phyloP scores from a whole-genome alignment of 2,888 invertebrate species.

The Meliscaeva auricollis region DNA sequence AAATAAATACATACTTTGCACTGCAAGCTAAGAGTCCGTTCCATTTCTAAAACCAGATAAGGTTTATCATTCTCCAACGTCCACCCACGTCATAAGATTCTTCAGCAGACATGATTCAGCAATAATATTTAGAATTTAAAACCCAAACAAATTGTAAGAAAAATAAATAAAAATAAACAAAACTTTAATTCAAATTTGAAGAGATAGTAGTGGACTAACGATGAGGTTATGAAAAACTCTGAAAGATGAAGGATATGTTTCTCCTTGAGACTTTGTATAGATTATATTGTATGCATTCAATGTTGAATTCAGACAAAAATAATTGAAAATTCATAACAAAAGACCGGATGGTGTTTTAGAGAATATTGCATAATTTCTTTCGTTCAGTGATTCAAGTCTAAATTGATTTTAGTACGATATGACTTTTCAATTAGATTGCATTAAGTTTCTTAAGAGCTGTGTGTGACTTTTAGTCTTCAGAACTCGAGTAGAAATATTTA shows the following conservation, averaged over 20 bases:
- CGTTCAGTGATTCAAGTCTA: constrained; percentile 44
- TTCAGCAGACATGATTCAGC: constrained; percentile 26
- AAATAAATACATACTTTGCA: not conserved
- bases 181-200: not conserved
- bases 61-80: not conserved
- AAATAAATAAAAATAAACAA: not conserved
- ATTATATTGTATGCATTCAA: not conserved
- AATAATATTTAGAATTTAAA: not conserved
- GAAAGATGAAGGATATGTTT: constrained; percentile 36
- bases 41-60: constrained; percentile 4
- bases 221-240: not conserved
- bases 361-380: constrained; percentile 43
- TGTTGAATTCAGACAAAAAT: constrained; percentile 14
- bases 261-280: not conserved
- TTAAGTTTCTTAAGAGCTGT: constrained; percentile 2
- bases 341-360: constrained; percentile 35
- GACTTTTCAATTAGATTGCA: constrained; percentile 45
- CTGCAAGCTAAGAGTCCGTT: not conserved
- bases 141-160: constrained; percentile 18
- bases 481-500: constrained; percentile 33
- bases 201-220: not conserved
- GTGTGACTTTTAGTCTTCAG: constrained; percentile 21
- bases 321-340: constrained; percentile 23
- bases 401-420: constrained; percentile 35
- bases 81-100: not conserved